Evolutionary conservation across 2,888 invertebrate genomes (phyloP), one percentile per base, ranked within the genome.

Genomic region (Bugulina stolonifera): DNA sequence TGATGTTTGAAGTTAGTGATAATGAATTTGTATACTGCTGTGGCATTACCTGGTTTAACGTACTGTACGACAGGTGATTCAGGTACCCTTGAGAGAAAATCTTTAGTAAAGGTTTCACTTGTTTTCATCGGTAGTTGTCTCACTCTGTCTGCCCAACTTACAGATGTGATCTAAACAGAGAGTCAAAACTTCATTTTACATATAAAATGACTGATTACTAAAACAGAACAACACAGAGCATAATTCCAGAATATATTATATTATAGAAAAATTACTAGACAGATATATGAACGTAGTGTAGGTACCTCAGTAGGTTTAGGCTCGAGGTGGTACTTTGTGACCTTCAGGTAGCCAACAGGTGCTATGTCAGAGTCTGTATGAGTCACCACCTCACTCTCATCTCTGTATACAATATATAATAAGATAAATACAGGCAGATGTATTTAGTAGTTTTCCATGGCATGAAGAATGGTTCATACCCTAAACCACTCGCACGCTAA

Each of bases 341-440:
- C 89, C 85, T 92, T 93, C 73, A 98, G 87, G 85, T 94, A 98
- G 43, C 94, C 96, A 72, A 97, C 97, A 5, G 96, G 93, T 35
- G 95, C 94, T 81, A 98, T 90, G 1, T 92, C 90, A 87, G 97
- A 94, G 79, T 93, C 90, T 29, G 95, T 91, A 83, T 94, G 94
- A 77, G 93, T 89, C 73, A 97, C 89, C 79, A 91, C 89, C 87
- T 95, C 93, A 78, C 89, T 90, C 34, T 81, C 77, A 74, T 82
- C 81, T 72, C 82, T 83, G 76, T 18, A 55, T 18, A 5, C 3
- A 55, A 23, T 18, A 55, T 18, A 55, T 3, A n/a, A n/a, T n/a
- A n/a, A n/a, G n/a, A n/a, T n/a, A n/a, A n/a, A n/a, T n/a, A n/a
- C n/a, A n/a, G n/a, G n/a, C n/a, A n/a, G n/a, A n/a, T n/a, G n/a